Conservation (phyloP, 2,888 invertebrate species). For the Rotaria socialis region DNA sequence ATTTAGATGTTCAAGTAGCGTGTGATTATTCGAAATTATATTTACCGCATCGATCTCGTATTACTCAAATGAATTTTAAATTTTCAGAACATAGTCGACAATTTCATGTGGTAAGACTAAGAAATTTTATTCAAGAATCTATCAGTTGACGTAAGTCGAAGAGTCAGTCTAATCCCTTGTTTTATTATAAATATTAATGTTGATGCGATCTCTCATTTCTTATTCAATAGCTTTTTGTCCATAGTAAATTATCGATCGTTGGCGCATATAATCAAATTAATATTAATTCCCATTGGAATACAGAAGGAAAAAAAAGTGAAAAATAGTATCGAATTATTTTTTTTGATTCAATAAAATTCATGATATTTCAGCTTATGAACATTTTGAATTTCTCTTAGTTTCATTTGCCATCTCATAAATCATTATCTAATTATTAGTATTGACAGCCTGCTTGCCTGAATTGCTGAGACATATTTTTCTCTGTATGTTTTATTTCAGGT, state of each 20-base stretch:
- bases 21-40: conserved; percentile 22
- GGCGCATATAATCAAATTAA: neutral
- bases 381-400: too few relatives aligned
- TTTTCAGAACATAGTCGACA: conserved; percentile 11
- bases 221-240: neutral
- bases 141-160: too few relatives aligned
- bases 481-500: neutral
- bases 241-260: neutral
- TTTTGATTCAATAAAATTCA: too few relatives aligned
- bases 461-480: too few relatives aligned
- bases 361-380: too few relatives aligned
- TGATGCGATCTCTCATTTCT: neutral
- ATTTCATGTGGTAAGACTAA: neutral
- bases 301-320: too few relatives aligned
- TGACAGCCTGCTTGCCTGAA: too few relatives aligned
- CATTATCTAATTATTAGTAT: too few relatives aligned
- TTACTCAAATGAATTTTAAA: conserved; percentile 18
- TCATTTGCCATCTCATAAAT: too few relatives aligned
- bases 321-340: too few relatives aligned
- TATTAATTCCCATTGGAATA: neutral
- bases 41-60: conserved; percentile 15
- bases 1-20: neutral
- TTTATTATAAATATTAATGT: neutral
- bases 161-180: too few relatives aligned
- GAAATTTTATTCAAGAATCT: too few relatives aligned